These are phyloP conservation scores for Montipora sp. DNA, from an alignment of 64 coral and sea anemone species.

Conservation along the genomic window DNA sequence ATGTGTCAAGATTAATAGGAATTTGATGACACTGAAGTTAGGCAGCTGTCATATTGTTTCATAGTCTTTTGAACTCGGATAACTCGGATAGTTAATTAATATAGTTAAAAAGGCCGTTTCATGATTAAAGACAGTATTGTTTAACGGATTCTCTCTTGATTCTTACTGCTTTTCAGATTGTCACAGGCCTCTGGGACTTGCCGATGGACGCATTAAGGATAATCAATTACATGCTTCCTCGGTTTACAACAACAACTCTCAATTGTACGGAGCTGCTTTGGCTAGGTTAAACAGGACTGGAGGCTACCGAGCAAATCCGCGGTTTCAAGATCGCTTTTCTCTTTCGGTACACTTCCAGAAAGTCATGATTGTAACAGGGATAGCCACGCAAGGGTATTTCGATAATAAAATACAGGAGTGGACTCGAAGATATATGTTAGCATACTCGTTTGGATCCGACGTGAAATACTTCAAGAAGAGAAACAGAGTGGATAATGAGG, in stretches of 20 bases:
- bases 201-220: constrained; percentile 61
- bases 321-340: not conserved
- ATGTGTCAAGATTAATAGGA: too few species aligned
- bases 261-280: constrained; percentile 50
- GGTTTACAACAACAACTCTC: constrained; percentile 53
- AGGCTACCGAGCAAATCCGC: constrained; percentile 75
- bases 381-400: constrained; percentile 84
- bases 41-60: too few species aligned
- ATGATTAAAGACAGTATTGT: too few species aligned
- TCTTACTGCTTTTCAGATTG: constrained; percentile 49
- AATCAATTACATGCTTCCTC: constrained; percentile 63
- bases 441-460: constrained; percentile 1
- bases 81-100: too few species aligned
- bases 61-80: too few species aligned
- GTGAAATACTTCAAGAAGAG: constrained; percentile 29
- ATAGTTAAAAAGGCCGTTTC: too few species aligned
- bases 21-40: too few species aligned
- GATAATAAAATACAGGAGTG: constrained; percentile 62
- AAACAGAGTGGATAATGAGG: too few species aligned
- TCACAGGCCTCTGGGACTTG: constrained; percentile 70
- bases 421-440: constrained; percentile 58
- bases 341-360: constrained; percentile 60
- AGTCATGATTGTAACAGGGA: constrained; percentile 77
- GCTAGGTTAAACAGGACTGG: constrained; percentile 65
- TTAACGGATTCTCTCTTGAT: too few species aligned